Base-by-base conservation (phyloP, 2,888 invertebrate species). In the Drosophila silvestris region DNA sequence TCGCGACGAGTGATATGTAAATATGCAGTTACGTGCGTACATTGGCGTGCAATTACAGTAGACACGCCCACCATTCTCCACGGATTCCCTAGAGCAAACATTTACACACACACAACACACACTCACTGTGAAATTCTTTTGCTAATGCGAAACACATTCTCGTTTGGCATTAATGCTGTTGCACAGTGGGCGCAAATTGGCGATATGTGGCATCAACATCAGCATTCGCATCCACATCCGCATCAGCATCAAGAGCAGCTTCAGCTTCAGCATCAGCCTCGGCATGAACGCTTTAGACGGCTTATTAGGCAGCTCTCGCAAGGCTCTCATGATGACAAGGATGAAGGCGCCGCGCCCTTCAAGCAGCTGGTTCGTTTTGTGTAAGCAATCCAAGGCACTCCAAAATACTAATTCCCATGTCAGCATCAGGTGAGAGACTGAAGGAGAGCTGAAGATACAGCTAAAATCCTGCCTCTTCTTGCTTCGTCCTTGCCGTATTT, bases 21-120 rank as follows among this genome's bases (percentile, higher is more conserved):
- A 86, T 86, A 86, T 86, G 90, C 85, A 90, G 90, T 90, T 86
- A 90, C 85, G 90, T 86, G 85, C 85, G 87, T 90, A 89, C 87
- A 87, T 90, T 86, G 89, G 90, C 90, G 87, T 86, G 87, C 85
- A 86, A 86, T 85, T 85, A 85, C 90, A 85, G 85, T 72, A 81
- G 82, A 89, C 70, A 75, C 75, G 64, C 79, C 74, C n/a, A 19
- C 58, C 52, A n/a, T 53, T 19, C 30, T 28, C 56, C 32, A 41
- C 58, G 44, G 33, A 33, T 54, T 77, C 89, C 74, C 82, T 37
- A 62, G 65, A 70, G 83, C 86, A 89, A 84, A 83, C 77, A 66
- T 22, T 67, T 51, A 80, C 39, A 61, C 57, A 19, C 56, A 35
- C 54, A 10, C 33, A 35, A 22, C 26, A 16, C 2, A 12, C n/a